Percentiles rank a stretch among this genome's conserved stretches.
Conservation (phyloP, 2,113 vertebrate species). For the crab-eating macaque (Macaca fascicularis) region T2T-MFA8v1.1 NC_088379.1:137603501-137604000, state of each 20-base stretch:
- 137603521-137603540: too few relatives aligned
- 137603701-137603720: not conserved
- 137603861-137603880: not conserved
- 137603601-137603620: too few relatives aligned
- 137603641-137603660: too few relatives aligned
- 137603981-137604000: not conserved
- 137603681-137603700: not conserved
- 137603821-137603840: not conserved
- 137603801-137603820: not conserved
- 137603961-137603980: not conserved
- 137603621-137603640: too few relatives aligned
- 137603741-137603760: not conserved
- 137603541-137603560: too few relatives aligned
- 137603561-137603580: too few relatives aligned
- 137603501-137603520: too few relatives aligned
- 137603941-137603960: not conserved
- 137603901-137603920: not conserved
- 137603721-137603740: not conserved
- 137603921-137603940: accelerated
- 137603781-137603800: not conserved
- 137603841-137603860: not conserved
- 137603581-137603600: too few relatives aligned
- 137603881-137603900: not conserved
- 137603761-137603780: not conserved
- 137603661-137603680: too few relatives aligned